phyloP scores from a whole-genome alignment of 2,113 vertebrate genomes.

The Neodon shergylaensis region DNA sequence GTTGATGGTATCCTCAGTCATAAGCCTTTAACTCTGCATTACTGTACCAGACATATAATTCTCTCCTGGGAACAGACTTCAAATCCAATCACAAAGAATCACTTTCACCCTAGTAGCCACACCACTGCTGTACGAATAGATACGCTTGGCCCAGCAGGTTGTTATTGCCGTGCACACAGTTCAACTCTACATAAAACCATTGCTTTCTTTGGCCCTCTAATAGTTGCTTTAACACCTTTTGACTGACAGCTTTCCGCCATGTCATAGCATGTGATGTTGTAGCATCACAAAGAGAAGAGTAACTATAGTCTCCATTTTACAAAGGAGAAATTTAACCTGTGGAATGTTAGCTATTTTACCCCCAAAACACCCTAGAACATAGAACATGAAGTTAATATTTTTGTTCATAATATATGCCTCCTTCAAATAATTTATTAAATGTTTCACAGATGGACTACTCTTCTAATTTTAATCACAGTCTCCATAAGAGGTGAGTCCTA shows the following conservation, averaged over 20 bases:
- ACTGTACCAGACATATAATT: background rate
- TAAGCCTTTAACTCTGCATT: background rate
- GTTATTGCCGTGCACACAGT: accelerated
- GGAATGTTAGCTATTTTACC: background rate
- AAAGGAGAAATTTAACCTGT: background rate
- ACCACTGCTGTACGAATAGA: too few relatives aligned
- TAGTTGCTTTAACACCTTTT: background rate
- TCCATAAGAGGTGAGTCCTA: background rate
- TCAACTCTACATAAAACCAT: background rate
- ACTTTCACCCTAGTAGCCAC: background rate
- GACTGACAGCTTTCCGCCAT: background rate
- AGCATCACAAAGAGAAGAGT: background rate
- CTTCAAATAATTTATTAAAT: background rate
- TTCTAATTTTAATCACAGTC: background rate
- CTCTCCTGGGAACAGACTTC: background rate
- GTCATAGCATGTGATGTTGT: background rate
- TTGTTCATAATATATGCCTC: background rate
- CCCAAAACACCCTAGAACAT: background rate
- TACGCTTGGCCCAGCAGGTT: background rate
- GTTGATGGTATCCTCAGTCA: background rate
- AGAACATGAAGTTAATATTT: background rate
- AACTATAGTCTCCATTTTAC: background rate
- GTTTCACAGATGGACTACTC: background rate
- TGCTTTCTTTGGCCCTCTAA: background rate
- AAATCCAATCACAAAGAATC: background rate